Evolutionary conservation across 2,888 invertebrate genomes (phyloP), one percentile per base, ranked within the genome.

Genomic region (Coleophora deauratella): DNA sequence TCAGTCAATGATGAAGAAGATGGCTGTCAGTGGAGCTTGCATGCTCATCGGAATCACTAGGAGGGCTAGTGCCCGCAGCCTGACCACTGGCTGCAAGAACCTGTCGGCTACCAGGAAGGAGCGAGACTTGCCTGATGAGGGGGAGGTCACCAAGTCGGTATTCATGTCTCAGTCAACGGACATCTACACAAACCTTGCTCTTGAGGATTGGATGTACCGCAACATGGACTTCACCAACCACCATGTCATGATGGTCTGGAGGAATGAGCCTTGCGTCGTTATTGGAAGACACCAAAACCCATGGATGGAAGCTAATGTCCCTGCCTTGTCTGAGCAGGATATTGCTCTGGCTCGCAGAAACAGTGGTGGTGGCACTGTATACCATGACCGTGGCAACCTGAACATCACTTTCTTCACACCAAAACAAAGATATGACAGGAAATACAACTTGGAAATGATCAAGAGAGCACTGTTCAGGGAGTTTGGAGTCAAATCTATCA

Each of bases 231-330:
- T 97, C 55, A 87, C 88, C 4, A 89, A 92, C 45, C 93, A 94
- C 65, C 94, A 96, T 71, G 88, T 97, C 2, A 85, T 99, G 67
- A 88, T 98, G 75, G 82, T 99, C 42, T 99, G 98, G 97, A 90
- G 92, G 40, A 99, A 98, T 73, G 89, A 92, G 52, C 98, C 98
- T 0, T 94, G 96, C 67, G 95, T 99, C 40, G 98, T 99, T 4
- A 91, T 99, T 67, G 99, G 99, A 6, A 90, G 96, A 43, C 96
- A 98, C 75, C 99, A 99, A 75, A 99, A 99, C 77, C 97, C 98
- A 1, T 99, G 98, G 93, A 72, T 91, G 28, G 99, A 99, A 73
- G 92, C 95, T 1, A 94, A 98, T 72, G 80, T 95, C 2, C 87
- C 90, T 2, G 86, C 88, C 33, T 72, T 94, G 37, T 67, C 86